Evolutionary conservation across 2,797 vertebrate species (phyloP).

Genomic region (Argyrosomus regius): DNA sequence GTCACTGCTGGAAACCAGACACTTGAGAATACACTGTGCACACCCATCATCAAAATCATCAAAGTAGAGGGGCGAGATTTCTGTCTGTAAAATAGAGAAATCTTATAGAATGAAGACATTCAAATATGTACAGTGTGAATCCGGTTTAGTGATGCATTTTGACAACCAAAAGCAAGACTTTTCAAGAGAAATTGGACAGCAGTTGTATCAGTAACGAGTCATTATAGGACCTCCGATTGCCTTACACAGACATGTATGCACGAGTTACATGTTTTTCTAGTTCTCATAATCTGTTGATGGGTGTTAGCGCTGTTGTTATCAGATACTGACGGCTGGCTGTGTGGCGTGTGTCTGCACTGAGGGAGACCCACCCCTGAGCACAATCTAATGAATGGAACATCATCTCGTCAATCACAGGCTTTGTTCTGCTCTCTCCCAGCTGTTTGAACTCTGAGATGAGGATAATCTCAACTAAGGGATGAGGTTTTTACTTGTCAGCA

Average conservation of each 20-base stretch:
- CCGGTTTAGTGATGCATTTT: not conserved
- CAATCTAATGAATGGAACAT: slow-evolving; percentile 82
- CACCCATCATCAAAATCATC: slow-evolving; percentile 12
- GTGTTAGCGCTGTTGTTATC: slow-evolving; percentile 61
- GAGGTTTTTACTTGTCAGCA: slow-evolving; percentile 70
- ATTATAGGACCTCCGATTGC: slow-evolving; percentile 6
- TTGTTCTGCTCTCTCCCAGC: slow-evolving; percentile 72
- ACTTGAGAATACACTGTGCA: slow-evolving; percentile 17
- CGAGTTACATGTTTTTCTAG: slow-evolving; percentile 23
- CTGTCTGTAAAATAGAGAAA: not conserved
- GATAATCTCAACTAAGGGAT: slow-evolving; percentile 59
- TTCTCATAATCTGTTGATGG: slow-evolving; percentile 45
- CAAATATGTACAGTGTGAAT: not conserved
- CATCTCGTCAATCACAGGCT: slow-evolving; percentile 78
- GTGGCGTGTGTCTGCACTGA: slow-evolving; percentile 66
- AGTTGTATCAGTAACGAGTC: not conserved
- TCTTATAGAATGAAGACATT: not conserved
- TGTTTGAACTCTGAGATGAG: slow-evolving; percentile 72
- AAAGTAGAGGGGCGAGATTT: not conserved
- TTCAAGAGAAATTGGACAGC: not conserved
- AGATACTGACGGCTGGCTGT: slow-evolving; percentile 63
- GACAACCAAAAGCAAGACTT: not conserved
- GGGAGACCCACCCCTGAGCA: slow-evolving; percentile 72
- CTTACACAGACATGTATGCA: not conserved
- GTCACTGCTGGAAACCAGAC: slow-evolving; percentile 43